A percentile compares a stretch with the other conserved stretches of the same genome.
Conservation (phyloP, 2,888 invertebrate genomes). For the Xylota sylvarum region DNA sequence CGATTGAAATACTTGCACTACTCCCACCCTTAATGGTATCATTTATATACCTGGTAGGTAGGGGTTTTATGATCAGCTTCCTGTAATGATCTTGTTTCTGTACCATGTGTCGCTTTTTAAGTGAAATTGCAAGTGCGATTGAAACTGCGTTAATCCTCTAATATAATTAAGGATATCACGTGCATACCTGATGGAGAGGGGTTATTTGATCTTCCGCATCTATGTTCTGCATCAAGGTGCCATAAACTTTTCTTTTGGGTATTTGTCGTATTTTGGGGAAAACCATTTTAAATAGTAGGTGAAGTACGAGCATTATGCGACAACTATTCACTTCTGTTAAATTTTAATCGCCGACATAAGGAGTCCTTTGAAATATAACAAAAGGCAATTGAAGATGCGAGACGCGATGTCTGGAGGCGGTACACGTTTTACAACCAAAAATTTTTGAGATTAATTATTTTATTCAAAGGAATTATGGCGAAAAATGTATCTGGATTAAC, state of each 20-base stretch:
- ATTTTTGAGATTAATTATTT: no score
- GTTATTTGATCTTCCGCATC: not conserved
- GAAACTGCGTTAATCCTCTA: slow-evolving; percentile 11
- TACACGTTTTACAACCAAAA: not conserved
- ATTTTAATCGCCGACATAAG: not conserved
- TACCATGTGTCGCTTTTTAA: no score
- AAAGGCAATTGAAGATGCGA: not conserved
- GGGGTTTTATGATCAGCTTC: no score
- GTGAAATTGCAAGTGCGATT: no score
- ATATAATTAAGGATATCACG: slow-evolving; percentile 18
- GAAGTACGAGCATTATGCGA: not conserved
- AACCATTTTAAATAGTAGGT: not conserved
- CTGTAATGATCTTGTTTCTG: no score
- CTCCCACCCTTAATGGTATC: no score
- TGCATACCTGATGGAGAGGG: slow-evolving; percentile 18
- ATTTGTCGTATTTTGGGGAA: no score
- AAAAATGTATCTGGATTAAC: no score
- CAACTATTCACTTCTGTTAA: not conserved
- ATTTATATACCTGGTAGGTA: no score
- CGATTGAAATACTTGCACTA: not conserved
- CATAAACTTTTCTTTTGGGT: no score
- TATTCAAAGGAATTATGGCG: no score
- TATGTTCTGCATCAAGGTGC: not conserved
- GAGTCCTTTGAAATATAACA: not conserved
- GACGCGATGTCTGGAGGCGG: not conserved